Evolutionary conservation across 2,113 vertebrate genomes (phyloP), one percentile per base, ranked within the genome.

Genomic region (Tauraco erythrolophus): DNA sequence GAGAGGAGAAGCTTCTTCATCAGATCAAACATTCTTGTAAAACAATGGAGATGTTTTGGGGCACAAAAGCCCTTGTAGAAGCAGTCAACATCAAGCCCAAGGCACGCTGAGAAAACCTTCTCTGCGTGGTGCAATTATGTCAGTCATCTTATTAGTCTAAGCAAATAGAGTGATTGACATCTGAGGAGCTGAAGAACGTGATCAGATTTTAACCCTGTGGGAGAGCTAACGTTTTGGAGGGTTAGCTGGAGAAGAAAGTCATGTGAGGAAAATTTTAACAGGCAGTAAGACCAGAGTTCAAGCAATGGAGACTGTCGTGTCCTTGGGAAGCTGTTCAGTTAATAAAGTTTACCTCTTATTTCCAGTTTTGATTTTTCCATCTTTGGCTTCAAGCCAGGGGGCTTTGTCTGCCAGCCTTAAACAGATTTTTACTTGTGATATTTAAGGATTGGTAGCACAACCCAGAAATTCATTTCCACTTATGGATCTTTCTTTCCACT

Each of bases 21-120:
- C 62, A 58, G 4, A 35, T 9, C 16, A 48, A 46, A 58, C 35
- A 46, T 11, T 45, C 39, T 61, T 78, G 22, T n/a, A 66, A 78
- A 82, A 19, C 9, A 64, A 25, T 0, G 2, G n/a, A 64, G 58
- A 66, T 43, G 18, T 50, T 58, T 58, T 0, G 0, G 43, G 37
- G 19, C 28, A 71, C 56, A 71, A 82, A 87, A 75, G 18, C 17
- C 24, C 22, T 83, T 71, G 51, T 15, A 69, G 85, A 85, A 84
- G 13, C 28, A 66, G 27, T 3, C 46, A 25, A 43, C 4, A 0
- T 75, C 51, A 90, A 89, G 41, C n/a, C 35, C 30, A 71, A 19
- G 6, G 2, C 15, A 30, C 71, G 35, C 58, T 94, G 50, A 84
- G 56, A 54, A 78, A 87, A 71, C 3, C 41, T 37, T 74, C 50